Conservation (phyloP, 1,140 invertebrate genomes). For the Ectropis grisescens region DNA sequence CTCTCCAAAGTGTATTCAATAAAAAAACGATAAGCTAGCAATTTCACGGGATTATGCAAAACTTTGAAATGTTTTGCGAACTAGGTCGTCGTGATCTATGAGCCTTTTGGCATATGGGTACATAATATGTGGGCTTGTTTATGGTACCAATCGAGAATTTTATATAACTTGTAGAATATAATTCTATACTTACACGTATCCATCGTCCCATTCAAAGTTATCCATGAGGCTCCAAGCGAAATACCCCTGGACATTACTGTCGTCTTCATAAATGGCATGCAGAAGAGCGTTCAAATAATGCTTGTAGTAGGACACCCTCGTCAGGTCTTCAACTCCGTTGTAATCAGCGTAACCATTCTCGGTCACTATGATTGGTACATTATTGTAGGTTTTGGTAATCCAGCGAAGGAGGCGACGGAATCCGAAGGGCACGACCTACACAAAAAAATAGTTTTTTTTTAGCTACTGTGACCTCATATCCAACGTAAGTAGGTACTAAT, state of each 20-base stretch:
- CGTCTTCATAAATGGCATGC: conserved; percentile 70
- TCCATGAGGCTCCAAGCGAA: conserved; percentile 83
- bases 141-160: too few relatives aligned
- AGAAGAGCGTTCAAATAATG: conserved; percentile 72
- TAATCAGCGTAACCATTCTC: conserved; percentile 78
- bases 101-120: too few relatives aligned
- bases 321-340: conserved; percentile 59
- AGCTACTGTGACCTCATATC: too few relatives aligned
- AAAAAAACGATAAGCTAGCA: too few relatives aligned
- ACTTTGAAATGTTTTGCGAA: too few relatives aligned
- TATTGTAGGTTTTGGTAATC: conserved; percentile 78
- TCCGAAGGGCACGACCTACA: conserved; percentile 61
- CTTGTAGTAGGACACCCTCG: conserved; percentile 71
- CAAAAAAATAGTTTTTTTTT: conserved; percentile 10
- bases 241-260: conserved; percentile 78
- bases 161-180: too few relatives aligned
- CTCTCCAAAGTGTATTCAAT: too few relatives aligned
- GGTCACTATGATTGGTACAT: conserved; percentile 77
- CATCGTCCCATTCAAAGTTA: conserved; percentile 81
- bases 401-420: conserved; percentile 72
- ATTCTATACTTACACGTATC: conserved; percentile 70
- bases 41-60: too few relatives aligned
- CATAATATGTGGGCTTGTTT: too few relatives aligned
- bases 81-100: too few relatives aligned
- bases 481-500: too few relatives aligned